Conservation (phyloP, 1,140 invertebrate species). For the Thaumatotibia leucotreta region DNA sequence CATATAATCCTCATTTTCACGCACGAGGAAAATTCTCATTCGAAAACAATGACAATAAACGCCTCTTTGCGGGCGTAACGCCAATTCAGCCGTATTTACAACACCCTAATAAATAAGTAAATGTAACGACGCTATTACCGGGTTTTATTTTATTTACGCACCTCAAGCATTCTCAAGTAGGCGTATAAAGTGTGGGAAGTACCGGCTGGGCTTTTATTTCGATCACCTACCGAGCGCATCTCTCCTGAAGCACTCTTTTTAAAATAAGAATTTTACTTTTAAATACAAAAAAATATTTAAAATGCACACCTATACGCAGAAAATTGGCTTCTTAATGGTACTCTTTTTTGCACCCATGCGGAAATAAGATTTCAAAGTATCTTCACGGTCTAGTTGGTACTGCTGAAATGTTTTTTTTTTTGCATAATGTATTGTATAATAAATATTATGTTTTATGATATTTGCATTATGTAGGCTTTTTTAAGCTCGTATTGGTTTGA, state of each 20-base stretch:
- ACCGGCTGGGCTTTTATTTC: conserved; percentile 24
- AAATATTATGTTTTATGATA: too few relatives aligned
- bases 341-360: too few relatives aligned
- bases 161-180: conserved; percentile 49
- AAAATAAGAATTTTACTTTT: too few relatives aligned
- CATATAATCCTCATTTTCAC: not conserved
- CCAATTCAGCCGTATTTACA: conserved; percentile 16
- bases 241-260: not conserved
- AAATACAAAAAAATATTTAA: too few relatives aligned
- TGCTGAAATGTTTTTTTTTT: too few relatives aligned
- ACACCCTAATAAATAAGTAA: conserved; percentile 37
- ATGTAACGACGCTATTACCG: conserved; percentile 44
- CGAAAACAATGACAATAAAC: conserved; percentile 8
- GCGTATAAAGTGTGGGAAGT: conserved; percentile 58
- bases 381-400: too few relatives aligned
- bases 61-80: not conserved
- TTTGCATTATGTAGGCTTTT: too few relatives aligned
- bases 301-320: too few relatives aligned
- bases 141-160: conserved; percentile 58
- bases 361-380: too few relatives aligned
- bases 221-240: not conserved
- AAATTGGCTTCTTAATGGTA: too few relatives aligned
- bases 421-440: too few relatives aligned
- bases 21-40: not conserved
- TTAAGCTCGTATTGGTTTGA: too few relatives aligned